These are phyloP conservation scores for Helleia helle DNA, from an alignment of 2,888 invertebrate species.

Conservation along the genomic window DNA sequence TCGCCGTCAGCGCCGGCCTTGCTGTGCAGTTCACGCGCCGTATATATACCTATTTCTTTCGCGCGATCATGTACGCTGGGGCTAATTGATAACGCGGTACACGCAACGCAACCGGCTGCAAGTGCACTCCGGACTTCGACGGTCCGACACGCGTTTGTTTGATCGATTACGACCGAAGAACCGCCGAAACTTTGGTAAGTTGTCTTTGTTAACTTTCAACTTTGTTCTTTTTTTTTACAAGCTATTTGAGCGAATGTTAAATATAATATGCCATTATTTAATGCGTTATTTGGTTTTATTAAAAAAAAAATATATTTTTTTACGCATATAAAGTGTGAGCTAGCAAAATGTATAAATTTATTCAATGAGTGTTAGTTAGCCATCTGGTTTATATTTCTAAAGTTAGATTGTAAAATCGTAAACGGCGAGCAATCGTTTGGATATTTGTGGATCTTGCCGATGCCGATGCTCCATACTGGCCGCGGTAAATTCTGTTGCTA, in stretches of 20 bases:
- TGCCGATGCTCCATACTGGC: conserved; percentile 8
- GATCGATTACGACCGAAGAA: conserved; percentile 33
- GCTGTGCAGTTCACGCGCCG: conserved; percentile 60
- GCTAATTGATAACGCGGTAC: conserved; percentile 55
- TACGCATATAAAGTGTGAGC: background rate
- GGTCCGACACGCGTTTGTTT: conserved; percentile 28
- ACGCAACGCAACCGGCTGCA: conserved; percentile 32
- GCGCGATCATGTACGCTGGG: conserved; percentile 57
- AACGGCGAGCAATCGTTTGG: conserved; percentile 59
- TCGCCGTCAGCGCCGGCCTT: conserved; percentile 70
- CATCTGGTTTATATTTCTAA: conserved; percentile 72
- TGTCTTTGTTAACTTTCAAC: conserved; percentile 28
- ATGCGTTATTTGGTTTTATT: background rate
- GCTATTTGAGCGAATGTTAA: conserved; percentile 27
- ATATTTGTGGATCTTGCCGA: conserved; percentile 37
- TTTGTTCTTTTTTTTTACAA: conserved; percentile 13
- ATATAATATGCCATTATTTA: background rate
- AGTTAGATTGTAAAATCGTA: conserved; percentile 72
- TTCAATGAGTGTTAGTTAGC: conserved; percentile 61
- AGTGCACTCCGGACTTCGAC: conserved; percentile 33
- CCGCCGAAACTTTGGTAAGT: conserved; percentile 30
- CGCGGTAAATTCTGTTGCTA: conserved; percentile 4
- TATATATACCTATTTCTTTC: conserved; percentile 47
- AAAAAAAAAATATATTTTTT: background rate
- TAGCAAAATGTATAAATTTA: conserved; percentile 4